These are phyloP conservation scores for Ditula angustiorana DNA, from an alignment of 2,888 invertebrate species.

Conservation along the genomic window DNA sequence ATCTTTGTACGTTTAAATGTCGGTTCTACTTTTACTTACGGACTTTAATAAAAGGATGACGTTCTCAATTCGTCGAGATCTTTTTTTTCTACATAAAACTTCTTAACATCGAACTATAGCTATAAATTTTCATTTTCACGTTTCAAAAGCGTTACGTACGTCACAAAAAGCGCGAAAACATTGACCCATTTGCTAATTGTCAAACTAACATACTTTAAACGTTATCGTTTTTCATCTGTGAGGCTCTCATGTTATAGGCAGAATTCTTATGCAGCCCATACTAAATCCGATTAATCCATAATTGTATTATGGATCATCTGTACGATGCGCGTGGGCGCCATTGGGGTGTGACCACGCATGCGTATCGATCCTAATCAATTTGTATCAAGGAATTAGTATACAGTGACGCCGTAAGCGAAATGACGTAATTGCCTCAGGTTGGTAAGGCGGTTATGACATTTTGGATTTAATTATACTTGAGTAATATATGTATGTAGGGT, in stretches of 20 bases:
- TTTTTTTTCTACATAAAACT: too few species aligned
- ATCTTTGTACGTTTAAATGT: too few species aligned
- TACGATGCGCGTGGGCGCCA: slow-evolving; percentile 80
- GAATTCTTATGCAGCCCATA: slow-evolving; percentile 4
- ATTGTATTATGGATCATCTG: slow-evolving; percentile 82
- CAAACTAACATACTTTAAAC: too few species aligned
- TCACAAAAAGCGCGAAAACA: too few species aligned
- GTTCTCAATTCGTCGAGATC: too few species aligned
- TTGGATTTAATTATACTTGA: slow-evolving; percentile 44
- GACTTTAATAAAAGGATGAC: too few species aligned
- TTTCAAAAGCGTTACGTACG: too few species aligned
- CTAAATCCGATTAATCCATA: slow-evolving; percentile 65
- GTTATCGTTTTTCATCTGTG: slow-evolving; percentile 38
- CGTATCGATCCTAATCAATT: slow-evolving; percentile 76
- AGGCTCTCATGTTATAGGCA: slow-evolving; percentile 41
- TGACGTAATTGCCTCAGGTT: slow-evolving; percentile 51
- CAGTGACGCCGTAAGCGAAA: slow-evolving; percentile 59
- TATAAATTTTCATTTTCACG: too few species aligned
- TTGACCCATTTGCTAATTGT: too few species aligned
- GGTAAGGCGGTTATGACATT: slow-evolving; percentile 12
- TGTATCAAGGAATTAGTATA: slow-evolving; percentile 73
- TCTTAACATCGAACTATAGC: too few species aligned
- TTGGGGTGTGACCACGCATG: slow-evolving; percentile 78
- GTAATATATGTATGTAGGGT: slow-evolving; percentile 38
- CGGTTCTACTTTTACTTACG: too few species aligned